These are phyloP conservation scores for Pelochelys cantorii DNA, from an alignment of 2,797 vertebrate genomes.

Conservation along the genomic window DNA sequence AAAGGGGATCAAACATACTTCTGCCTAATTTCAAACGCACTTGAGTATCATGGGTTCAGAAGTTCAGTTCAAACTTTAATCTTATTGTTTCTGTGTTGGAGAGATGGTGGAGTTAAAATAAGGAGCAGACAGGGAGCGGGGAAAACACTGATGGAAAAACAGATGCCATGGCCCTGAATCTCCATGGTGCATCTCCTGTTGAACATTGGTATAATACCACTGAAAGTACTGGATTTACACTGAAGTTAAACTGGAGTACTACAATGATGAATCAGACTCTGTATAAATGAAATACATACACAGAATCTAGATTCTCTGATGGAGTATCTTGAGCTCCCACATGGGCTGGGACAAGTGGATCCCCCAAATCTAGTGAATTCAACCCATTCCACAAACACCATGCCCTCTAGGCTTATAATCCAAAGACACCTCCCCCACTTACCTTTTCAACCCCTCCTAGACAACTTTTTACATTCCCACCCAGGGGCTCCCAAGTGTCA, in stretches of 20 bases:
- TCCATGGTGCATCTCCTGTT: constrained; percentile 7
- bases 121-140: not conserved
- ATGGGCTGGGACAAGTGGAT: not conserved
- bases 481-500: not conserved
- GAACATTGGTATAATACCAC: constrained; percentile 48
- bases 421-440: not conserved
- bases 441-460: not conserved
- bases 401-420: not conserved
- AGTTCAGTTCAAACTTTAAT: constrained; percentile 48
- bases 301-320: not conserved
- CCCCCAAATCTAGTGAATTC: not conserved
- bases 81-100: constrained; percentile 35
- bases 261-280: constrained; percentile 27
- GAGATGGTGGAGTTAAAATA: constrained; percentile 4
- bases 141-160: not conserved
- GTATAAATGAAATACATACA: not conserved
- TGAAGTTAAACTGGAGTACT: constrained; percentile 19
- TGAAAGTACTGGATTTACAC: not conserved
- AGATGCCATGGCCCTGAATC: not conserved
- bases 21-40: constrained; percentile 21
- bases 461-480: not conserved
- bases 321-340: not conserved
- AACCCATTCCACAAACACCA: not conserved
- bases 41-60: constrained; percentile 26
- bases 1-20: constrained; percentile 16